phyloP scores from a whole-genome alignment of 2,113 vertebrate species.

The Pangasianodon hypophthalmus region DNA sequence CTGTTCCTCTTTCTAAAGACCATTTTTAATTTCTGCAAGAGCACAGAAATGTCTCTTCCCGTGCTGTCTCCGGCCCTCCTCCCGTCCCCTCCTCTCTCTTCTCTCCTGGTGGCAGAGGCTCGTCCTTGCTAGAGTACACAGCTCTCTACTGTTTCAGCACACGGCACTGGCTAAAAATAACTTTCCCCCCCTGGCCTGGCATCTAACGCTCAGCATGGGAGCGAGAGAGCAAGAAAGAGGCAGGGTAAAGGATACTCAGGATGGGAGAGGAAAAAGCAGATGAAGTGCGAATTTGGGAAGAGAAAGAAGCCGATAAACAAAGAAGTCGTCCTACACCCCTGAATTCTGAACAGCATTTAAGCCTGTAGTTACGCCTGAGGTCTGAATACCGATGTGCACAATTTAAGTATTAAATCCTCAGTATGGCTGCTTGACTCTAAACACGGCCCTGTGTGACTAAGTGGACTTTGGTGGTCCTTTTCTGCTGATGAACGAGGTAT shows the following conservation, averaged over 20 bases:
- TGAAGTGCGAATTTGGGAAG: background rate
- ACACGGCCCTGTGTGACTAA: too few relatives aligned
- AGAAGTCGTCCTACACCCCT: background rate
- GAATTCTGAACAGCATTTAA: background rate
- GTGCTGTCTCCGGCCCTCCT: background rate
- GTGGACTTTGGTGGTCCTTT: background rate
- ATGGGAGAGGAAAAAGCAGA: conserved; percentile 3
- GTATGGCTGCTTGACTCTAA: background rate
- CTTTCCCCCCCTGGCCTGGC: conserved; percentile 30
- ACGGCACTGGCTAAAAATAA: conserved; percentile 55
- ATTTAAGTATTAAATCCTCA: background rate
- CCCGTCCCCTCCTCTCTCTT: background rate
- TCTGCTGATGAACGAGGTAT: background rate
- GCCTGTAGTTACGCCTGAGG: background rate
- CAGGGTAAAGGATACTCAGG: background rate
- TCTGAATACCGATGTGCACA: background rate
- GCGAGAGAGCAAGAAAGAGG: conserved; percentile 25
- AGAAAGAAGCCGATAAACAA: background rate
- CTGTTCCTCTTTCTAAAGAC: background rate
- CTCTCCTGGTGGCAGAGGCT: conserved; percentile 40
- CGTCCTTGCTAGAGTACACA: conserved; percentile 55
- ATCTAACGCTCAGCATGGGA: conserved; percentile 37
- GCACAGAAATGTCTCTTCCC: conserved; percentile 24
- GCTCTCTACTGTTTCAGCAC: conserved; percentile 53
- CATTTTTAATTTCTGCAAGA: conserved; percentile 10